phyloP scores from a whole-genome alignment of 2,888 invertebrate species.

The Lasioglossum malachurum region DNA sequence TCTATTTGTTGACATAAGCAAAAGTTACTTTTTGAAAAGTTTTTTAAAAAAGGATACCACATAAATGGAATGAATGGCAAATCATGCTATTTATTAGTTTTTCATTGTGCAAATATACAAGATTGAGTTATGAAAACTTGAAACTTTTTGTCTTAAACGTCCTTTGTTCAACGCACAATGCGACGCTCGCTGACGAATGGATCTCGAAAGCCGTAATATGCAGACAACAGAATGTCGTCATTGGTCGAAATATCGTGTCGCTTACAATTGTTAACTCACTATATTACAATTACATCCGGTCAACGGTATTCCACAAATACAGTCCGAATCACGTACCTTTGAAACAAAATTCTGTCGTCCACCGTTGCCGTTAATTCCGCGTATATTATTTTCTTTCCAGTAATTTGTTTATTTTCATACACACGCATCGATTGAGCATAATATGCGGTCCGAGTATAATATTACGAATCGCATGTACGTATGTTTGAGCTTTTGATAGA shows the following conservation, averaged over 20 bases:
- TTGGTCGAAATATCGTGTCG: neutral
- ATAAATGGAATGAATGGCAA: neutral
- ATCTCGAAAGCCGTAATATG: neutral
- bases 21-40: neutral
- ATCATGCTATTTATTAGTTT: neutral
- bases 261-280: neutral
- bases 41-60: neutral
- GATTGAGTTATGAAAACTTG: neutral
- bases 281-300: neutral
- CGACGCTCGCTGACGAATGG: neutral
- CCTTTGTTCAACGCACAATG: neutral
- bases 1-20: too few species aligned
- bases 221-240: neutral
- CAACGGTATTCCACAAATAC: neutral
- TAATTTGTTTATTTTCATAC: slow-evolving; percentile 15
- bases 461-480: slow-evolving; percentile 39
- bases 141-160: neutral
- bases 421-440: slow-evolving; percentile 14
- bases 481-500: slow-evolving; percentile 10
- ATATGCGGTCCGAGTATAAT: slow-evolving; percentile 20
- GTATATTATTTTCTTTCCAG: slow-evolving; percentile 12
- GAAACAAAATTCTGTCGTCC: neutral
- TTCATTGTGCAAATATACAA: neutral
- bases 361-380: neutral
- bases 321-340: neutral